Conservation (phyloP, 2,888 invertebrate genomes). For the Nasonia oneida region DNA sequence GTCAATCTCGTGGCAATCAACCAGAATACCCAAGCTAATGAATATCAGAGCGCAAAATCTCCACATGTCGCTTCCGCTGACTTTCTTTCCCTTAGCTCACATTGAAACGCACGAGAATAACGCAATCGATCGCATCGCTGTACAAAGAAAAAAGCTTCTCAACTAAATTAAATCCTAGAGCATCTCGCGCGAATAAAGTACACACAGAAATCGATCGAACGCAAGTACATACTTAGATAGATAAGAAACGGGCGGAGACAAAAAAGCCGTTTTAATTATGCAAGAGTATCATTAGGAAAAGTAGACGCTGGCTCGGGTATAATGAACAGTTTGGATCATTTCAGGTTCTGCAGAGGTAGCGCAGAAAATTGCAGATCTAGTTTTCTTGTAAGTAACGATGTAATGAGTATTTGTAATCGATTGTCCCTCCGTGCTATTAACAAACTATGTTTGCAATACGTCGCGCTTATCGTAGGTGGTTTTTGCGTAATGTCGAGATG, state of each 20-base stretch:
- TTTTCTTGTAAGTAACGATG: conserved; percentile 24
- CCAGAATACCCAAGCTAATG: not conserved
- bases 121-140: not conserved
- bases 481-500: not conserved
- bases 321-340: conserved; percentile 48
- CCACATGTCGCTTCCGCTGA: not conserved
- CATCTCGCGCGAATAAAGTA: not conserved
- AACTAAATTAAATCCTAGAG: not conserved
- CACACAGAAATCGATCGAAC: conserved; percentile 5
- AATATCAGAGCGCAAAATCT: conserved; percentile 24
- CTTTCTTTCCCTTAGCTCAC: not conserved
- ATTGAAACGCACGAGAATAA: not conserved
- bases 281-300: conserved; percentile 39
- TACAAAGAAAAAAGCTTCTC: not conserved
- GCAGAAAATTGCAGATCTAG: conserved; percentile 49
- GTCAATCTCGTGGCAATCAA: conserved; percentile 44
- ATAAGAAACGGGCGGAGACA: not conserved
- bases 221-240: not conserved
- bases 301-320: conserved; percentile 40
- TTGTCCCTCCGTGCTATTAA: conserved; percentile 18
- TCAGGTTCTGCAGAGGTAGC: conserved; percentile 16
- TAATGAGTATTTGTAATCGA: conserved; percentile 45
- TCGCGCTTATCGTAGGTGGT: not conserved
- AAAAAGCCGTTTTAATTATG: conserved; percentile 46
- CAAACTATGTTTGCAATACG: conserved; percentile 11